phyloP scores from a whole-genome alignment of 2,113 vertebrate genomes.

The Heteronetta atricapilla region DNA sequence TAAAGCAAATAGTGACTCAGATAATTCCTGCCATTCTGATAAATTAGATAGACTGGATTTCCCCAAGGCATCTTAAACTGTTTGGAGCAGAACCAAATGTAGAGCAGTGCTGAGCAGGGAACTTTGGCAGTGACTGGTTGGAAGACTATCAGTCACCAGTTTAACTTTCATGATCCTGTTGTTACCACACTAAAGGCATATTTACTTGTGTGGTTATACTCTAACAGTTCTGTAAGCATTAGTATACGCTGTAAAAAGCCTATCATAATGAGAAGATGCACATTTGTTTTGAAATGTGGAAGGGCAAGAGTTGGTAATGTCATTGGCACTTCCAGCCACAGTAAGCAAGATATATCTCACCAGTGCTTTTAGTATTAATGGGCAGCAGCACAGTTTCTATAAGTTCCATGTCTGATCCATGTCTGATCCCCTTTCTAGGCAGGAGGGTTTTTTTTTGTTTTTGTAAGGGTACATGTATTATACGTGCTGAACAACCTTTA shows the following conservation, averaged over 20 bases:
- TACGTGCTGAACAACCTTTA: neutral
- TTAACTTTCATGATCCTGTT: neutral
- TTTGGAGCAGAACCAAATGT: conserved; percentile 15
- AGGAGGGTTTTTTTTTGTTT: neutral
- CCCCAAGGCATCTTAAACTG: neutral
- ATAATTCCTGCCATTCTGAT: neutral
- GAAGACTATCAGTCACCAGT: neutral
- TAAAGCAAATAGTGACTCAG: neutral
- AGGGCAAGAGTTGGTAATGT: neutral
- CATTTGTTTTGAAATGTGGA: neutral
- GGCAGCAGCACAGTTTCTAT: too few species aligned
- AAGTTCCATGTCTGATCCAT: neutral
- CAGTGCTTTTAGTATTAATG: neutral
- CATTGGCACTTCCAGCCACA: neutral
- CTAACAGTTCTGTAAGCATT: neutral
- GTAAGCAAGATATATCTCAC: neutral
- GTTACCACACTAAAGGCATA: neutral
- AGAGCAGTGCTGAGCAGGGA: neutral
- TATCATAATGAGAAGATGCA: neutral
- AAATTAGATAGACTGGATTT: neutral
- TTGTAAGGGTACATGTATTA: neutral
- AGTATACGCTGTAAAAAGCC: neutral
- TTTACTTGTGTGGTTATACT: neutral
- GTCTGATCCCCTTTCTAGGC: neutral
- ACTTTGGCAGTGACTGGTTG: neutral